A percentile compares a stretch with the other conserved stretches of the same genome.
phyloP scores from a whole-genome alignment of 2,888 invertebrate genomes.

The Sinodicranocentrus sp. region DNA sequence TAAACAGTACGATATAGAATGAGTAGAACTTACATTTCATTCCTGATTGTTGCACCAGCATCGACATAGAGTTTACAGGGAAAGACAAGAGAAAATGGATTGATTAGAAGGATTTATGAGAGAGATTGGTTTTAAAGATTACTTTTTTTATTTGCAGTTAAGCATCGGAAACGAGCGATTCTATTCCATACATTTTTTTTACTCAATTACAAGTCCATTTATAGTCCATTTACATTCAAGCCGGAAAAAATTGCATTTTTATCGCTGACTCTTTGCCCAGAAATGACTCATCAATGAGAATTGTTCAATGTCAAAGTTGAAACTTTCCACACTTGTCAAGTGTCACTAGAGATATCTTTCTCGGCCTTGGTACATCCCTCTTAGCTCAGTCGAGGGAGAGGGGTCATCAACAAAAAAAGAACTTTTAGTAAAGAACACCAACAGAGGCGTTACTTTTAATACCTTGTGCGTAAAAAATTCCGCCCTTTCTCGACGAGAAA shows the following conservation, averaged over 20 bases:
- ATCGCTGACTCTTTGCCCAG: too few species aligned
- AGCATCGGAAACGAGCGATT: too few species aligned
- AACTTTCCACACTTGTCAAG: constrained; percentile 17
- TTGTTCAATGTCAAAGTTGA: constrained; percentile 41
- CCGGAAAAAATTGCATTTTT: too few species aligned
- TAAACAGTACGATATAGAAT: too few species aligned
- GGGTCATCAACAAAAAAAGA: background rate
- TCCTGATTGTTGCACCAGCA: constrained; percentile 47
- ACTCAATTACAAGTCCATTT: background rate
- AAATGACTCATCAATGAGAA: background rate
- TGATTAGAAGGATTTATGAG: constrained; percentile 28
- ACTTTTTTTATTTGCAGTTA: background rate
- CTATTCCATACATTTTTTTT: too few species aligned
- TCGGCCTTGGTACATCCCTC: constrained; percentile 9
- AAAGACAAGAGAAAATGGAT: constrained; percentile 28
- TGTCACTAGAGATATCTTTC: constrained; percentile 10
- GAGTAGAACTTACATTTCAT: constrained; percentile 61
- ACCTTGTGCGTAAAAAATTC: background rate
- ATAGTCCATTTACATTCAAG: background rate
- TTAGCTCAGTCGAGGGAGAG: background rate
- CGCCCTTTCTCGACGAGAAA: too few species aligned
- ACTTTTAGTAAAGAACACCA: background rate
- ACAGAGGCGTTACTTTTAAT: background rate
- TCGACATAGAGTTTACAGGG: constrained; percentile 23
- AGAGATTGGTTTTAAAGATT: background rate